These are phyloP conservation scores for Halisarca cf. caerulea DNA, from an alignment of 37 sponge, comb jelly and placozoan species.

Conservation along the genomic window DNA sequence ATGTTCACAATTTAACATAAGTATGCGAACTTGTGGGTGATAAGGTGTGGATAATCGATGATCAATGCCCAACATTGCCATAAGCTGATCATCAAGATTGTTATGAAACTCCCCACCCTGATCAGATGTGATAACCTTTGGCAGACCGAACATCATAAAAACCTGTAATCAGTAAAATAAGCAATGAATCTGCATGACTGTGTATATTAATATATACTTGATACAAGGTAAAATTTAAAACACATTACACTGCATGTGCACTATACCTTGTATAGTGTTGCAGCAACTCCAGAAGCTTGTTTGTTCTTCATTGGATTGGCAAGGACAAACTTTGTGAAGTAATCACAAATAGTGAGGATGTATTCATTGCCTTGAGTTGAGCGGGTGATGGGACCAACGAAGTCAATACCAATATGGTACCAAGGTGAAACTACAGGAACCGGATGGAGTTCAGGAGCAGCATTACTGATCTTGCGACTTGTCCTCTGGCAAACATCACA, in stretches of 20 bases:
- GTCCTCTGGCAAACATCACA: background rate
- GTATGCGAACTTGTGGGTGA: conserved; percentile 18
- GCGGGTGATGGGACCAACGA: conserved; percentile 17
- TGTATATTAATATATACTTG: background rate
- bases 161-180: background rate
- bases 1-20: too few relatives aligned
- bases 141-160: conserved; percentile 1
- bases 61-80: background rate
- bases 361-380: conserved; percentile 32
- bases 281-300: conserved; percentile 42
- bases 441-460: conserved; percentile 39
- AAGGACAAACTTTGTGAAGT: conserved; percentile 71
- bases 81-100: background rate
- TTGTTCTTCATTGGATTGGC: conserved; percentile 47
- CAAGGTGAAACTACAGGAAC: conserved; percentile 53
- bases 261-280: conserved; percentile 33
- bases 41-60: background rate
- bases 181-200: background rate
- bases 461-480: background rate
- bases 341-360: conserved; percentile 67
- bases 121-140: background rate
- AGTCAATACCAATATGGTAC: conserved; percentile 32
- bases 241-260: too few relatives aligned
- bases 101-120: background rate
- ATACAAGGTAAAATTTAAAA: too few relatives aligned